Percentiles rank a stretch among this genome's conserved stretches.
Conservation (phyloP, 2,888 invertebrate genomes). For the Pammene fasciana region DNA sequence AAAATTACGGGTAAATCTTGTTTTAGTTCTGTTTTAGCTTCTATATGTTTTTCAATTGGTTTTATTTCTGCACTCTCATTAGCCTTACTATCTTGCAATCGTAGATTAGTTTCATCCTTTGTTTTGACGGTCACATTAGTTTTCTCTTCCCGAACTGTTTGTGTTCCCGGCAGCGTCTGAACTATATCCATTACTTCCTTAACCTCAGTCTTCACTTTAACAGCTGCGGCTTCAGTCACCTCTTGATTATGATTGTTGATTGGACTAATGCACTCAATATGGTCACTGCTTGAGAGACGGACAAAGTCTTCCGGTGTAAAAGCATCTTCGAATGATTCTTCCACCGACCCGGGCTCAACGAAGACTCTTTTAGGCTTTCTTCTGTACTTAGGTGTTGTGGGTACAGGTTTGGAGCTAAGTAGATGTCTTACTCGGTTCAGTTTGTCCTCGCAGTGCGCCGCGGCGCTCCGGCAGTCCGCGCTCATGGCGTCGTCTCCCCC, state of each 20-base stretch:
- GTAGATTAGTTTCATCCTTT: neutral
- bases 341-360: slow-evolving; percentile 62
- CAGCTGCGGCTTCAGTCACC: slow-evolving; percentile 55
- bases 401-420: slow-evolving; percentile 53
- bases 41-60: slow-evolving; percentile 41
- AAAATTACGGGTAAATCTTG: slow-evolving; percentile 15
- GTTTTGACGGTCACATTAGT: neutral
- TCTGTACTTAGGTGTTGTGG: slow-evolving; percentile 50
- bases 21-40: slow-evolving; percentile 34
- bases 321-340: slow-evolving; percentile 72
- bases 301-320: slow-evolving; percentile 66
- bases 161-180: slow-evolving; percentile 5
- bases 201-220: slow-evolving; percentile 58
- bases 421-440: slow-evolving; percentile 63
- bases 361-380: slow-evolving; percentile 59
- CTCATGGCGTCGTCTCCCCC: slow-evolving; percentile 51
- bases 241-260: slow-evolving; percentile 54
- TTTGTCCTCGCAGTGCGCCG: slow-evolving; percentile 67
- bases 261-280: slow-evolving; percentile 59
- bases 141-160: neutral
- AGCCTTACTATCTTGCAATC: neutral
- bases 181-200: slow-evolving; percentile 49
- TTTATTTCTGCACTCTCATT: neutral
- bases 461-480: slow-evolving; percentile 60
- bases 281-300: slow-evolving; percentile 55